Evolutionary conservation across 2,113 vertebrate species (phyloP).

Genomic region (Todiramphus chloris): DNA sequence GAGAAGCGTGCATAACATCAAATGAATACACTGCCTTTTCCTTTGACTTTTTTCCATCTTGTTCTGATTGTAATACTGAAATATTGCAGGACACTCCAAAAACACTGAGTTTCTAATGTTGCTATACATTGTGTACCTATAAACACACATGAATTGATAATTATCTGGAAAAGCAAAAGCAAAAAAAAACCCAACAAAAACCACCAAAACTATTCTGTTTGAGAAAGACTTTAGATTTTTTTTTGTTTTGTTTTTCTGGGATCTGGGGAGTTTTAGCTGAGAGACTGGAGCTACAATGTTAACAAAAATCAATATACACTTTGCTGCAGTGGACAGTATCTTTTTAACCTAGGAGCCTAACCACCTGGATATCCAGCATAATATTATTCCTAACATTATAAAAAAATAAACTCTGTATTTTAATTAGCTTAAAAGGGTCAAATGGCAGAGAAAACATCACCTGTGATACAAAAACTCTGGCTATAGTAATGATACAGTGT

Average conservation of each 20-base stretch:
- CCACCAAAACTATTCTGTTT: background rate
- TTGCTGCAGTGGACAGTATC: background rate
- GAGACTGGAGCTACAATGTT: background rate
- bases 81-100: background rate
- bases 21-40: background rate
- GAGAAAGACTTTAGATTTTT: background rate
- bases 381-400: background rate
- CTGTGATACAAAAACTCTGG: background rate
- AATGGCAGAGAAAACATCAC: constrained; percentile 5
- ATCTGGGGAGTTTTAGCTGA: background rate
- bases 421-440: constrained; percentile 32
- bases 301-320: background rate
- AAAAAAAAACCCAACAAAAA: background rate
- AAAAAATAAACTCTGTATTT: background rate
- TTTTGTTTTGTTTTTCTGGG: background rate
- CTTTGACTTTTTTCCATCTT: background rate
- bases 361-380: background rate
- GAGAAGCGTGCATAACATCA: background rate
- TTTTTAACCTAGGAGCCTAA: background rate
- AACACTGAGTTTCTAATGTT: background rate
- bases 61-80: background rate
- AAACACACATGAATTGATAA: background rate
- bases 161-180: background rate
- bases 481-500: background rate
- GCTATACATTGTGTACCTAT: no score